phyloP scores from a whole-genome alignment of 2,888 invertebrate genomes.

The Chouioia cunea region DNA sequence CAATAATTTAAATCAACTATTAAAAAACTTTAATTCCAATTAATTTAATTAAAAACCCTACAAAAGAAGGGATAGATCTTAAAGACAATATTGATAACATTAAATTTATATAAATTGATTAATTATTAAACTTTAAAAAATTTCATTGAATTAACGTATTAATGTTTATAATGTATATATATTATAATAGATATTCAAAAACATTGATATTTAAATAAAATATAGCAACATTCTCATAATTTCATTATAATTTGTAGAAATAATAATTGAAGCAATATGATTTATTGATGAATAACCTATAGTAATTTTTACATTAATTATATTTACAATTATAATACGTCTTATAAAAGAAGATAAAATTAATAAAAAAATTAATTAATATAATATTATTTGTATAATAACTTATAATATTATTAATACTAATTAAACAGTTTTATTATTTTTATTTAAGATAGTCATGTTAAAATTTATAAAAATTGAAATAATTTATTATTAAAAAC shows the following conservation, averaged over 20 bases:
- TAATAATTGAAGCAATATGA: constrained; percentile 2
- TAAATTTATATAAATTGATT: not conserved
- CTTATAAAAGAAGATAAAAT: not conserved
- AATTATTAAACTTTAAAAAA: constrained; percentile 13
- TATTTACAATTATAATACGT: no score
- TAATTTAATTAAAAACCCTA: no score
- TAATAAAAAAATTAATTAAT: not conserved
- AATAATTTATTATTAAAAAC: constrained; percentile 5
- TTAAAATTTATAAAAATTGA: constrained; percentile 6
- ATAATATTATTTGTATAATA: not conserved
- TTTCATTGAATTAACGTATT: not conserved
- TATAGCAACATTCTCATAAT: not conserved
- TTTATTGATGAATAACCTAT: not conserved
- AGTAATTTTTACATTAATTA: not conserved
- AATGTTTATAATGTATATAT: not conserved
- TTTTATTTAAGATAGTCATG: not conserved
- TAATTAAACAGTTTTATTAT: not conserved
- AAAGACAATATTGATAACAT: constrained; percentile 6
- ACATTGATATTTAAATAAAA: no score
- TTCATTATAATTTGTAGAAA: not conserved
- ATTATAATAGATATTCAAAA: no score
- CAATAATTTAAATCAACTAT: no score
- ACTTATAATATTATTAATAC: not conserved
- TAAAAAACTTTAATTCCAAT: no score
- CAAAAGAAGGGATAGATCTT: not conserved